Evolutionary conservation across 1,140 invertebrate genomes (phyloP).

Genomic region (Sitophilus oryzae): DNA sequence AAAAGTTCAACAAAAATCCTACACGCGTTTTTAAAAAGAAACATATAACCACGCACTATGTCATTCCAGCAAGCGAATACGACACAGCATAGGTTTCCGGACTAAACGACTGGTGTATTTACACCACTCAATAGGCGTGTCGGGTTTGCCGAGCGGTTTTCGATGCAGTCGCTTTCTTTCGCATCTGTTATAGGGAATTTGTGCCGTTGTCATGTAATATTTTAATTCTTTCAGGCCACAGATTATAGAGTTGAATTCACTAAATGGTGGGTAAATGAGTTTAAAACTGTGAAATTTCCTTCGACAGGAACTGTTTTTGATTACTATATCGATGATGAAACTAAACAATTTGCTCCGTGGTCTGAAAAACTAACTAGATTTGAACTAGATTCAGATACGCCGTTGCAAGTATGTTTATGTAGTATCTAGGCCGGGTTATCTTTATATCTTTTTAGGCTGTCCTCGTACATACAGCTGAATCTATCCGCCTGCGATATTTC

Average conservation of each 20-base stretch:
- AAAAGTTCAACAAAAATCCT: no score
- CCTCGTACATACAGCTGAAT: constrained; percentile 90
- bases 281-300: constrained; percentile 92
- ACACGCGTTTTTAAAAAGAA: no score
- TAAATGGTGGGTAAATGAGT: constrained; percentile 96
- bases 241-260: constrained; percentile 83
- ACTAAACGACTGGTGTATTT: no score
- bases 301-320: constrained; percentile 89
- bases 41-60: no score
- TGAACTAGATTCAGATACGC: constrained; percentile 85
- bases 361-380: constrained; percentile 82
- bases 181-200: no score
- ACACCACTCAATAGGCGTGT: no score
- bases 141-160: no score
- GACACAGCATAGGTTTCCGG: no score
- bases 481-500: constrained; percentile 83
- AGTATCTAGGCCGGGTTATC: not conserved
- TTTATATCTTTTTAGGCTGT: constrained; percentile 65
- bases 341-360: constrained; percentile 86
- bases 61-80: no score
- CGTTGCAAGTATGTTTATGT: constrained; percentile 64
- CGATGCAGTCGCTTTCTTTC: no score
- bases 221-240: constrained; percentile 45
- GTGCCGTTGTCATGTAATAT: not conserved
- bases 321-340: constrained; percentile 86